These are phyloP conservation scores for Elymnias hypermnestra DNA, from an alignment of 1,140 invertebrate species.

Conservation along the genomic window DNA sequence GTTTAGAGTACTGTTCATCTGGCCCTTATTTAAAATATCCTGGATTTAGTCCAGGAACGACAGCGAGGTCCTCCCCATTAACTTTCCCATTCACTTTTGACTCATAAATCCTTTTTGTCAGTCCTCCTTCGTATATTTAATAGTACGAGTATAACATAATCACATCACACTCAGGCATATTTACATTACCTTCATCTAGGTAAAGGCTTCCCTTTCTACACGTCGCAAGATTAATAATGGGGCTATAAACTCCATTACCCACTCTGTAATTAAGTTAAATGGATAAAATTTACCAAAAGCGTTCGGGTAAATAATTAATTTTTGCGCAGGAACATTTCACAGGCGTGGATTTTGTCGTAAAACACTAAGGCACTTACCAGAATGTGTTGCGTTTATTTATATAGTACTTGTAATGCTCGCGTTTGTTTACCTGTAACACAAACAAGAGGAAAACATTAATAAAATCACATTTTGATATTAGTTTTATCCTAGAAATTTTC, in stretches of 20 bases:
- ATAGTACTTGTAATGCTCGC: not conserved
- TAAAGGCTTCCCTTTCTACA: conserved; percentile 28
- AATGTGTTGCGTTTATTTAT: not conserved
- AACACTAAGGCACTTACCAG: conserved; percentile 5
- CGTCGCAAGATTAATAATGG: conserved; percentile 58
- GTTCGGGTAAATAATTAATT: conserved; percentile 51
- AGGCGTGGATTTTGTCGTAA: conserved; percentile 5
- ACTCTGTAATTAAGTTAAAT: conserved; percentile 62
- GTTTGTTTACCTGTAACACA: conserved; percentile 33
- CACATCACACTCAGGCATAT: too few species aligned
- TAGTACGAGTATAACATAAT: too few species aligned
- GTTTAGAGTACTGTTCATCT: too few species aligned
- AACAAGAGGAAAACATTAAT: too few species aligned
- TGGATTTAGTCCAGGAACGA: too few species aligned
- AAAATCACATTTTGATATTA: too few species aligned
- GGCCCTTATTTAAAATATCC: too few species aligned
- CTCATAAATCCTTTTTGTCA: too few species aligned
- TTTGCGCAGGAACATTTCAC: conserved; percentile 33
- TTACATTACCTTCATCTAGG: conserved; percentile 32
- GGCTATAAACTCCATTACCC: conserved; percentile 59
- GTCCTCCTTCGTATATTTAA: too few species aligned
- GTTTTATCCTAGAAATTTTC: too few species aligned
- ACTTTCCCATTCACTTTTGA: too few species aligned
- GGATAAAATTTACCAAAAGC: conserved; percentile 56
- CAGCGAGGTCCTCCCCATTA: too few species aligned